A percentile compares a stretch with the other conserved stretches of the same genome.
Evolutionary conservation across 2,113 vertebrate species (phyloP).

Genomic region (Candoia aspera): DNA sequence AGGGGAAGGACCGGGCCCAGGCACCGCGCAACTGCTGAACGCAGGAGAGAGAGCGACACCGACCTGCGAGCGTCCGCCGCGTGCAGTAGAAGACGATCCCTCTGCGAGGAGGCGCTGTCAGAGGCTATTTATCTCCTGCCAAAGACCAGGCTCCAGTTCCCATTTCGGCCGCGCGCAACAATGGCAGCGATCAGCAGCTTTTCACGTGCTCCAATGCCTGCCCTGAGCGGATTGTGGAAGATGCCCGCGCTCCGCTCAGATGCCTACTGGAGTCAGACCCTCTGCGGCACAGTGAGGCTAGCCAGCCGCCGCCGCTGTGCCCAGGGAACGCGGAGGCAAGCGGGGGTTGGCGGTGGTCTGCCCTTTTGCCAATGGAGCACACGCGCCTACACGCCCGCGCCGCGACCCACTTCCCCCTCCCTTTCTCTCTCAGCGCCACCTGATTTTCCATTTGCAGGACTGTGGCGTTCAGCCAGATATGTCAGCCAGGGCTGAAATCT

Average conservation of each 20-base stretch:
- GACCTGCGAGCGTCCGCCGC: slow-evolving; percentile 73
- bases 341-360: not conserved
- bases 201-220: slow-evolving; percentile 71
- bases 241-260: slow-evolving; percentile 70
- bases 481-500: slow-evolving; percentile 70
- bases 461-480: slow-evolving; percentile 66
- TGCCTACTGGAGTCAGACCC: slow-evolving; percentile 69
- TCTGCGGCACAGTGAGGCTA: slow-evolving; percentile 32
- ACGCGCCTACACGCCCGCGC: not conserved
- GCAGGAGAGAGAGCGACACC: slow-evolving; percentile 73
- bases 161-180: slow-evolving; percentile 77
- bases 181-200: slow-evolving; percentile 80
- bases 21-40: slow-evolving; percentile 61
- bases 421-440: slow-evolving; percentile 3
- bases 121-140: slow-evolving; percentile 76
- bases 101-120: slow-evolving; percentile 75
- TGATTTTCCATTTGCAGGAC: slow-evolving; percentile 55
- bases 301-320: slow-evolving; percentile 40
- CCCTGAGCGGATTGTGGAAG: slow-evolving; percentile 77
- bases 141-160: slow-evolving; percentile 72
- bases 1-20: slow-evolving; percentile 21
- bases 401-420: not conserved
- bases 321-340: not conserved
- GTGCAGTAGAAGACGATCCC: slow-evolving; percentile 68
- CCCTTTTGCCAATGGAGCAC: not conserved